Conservation (phyloP, 2,797 vertebrate species). For the Galagoides demidoff region DNA sequence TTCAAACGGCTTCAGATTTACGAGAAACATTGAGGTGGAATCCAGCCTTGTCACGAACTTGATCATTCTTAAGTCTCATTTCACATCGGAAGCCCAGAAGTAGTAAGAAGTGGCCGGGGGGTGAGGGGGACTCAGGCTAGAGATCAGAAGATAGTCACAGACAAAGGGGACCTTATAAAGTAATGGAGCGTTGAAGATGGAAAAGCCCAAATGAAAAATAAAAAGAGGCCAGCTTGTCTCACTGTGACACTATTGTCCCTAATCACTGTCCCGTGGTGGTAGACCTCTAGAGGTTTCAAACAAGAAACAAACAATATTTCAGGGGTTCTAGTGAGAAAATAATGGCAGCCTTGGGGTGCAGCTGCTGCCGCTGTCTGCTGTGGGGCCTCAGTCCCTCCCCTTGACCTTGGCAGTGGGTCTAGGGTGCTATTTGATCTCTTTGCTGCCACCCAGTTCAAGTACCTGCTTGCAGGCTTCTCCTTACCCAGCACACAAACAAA, state of each 20-base stretch:
- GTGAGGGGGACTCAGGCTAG: too few species aligned
- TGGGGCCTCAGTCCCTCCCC: background rate
- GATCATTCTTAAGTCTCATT: constrained; percentile 16
- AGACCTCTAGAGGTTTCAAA: constrained; percentile 9
- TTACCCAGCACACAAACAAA: constrained; percentile 30
- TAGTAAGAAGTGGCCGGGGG: background rate
- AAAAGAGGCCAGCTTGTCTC: background rate
- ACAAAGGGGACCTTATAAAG: background rate
- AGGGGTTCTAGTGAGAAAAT: constrained; percentile 9
- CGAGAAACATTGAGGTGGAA: constrained; percentile 7
- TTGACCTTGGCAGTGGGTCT: constrained; percentile 21
- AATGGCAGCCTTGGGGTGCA: constrained; percentile 12
- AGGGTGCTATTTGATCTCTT: constrained; percentile 23
- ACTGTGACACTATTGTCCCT: background rate
- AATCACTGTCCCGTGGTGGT: background rate
- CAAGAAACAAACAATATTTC: constrained; percentile 60
- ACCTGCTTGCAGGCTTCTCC: constrained; percentile 20
- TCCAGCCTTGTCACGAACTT: background rate
- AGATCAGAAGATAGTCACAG: background rate
- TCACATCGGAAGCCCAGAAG: background rate
- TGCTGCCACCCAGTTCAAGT: constrained; percentile 36
- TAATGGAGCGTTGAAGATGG: background rate
- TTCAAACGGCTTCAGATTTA: background rate
- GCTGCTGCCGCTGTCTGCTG: constrained; percentile 37
- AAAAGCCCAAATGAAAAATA: background rate